Evolutionary conservation across 2,888 invertebrate genomes (phyloP).

Genomic region (Chloroclysta siterata): DNA sequence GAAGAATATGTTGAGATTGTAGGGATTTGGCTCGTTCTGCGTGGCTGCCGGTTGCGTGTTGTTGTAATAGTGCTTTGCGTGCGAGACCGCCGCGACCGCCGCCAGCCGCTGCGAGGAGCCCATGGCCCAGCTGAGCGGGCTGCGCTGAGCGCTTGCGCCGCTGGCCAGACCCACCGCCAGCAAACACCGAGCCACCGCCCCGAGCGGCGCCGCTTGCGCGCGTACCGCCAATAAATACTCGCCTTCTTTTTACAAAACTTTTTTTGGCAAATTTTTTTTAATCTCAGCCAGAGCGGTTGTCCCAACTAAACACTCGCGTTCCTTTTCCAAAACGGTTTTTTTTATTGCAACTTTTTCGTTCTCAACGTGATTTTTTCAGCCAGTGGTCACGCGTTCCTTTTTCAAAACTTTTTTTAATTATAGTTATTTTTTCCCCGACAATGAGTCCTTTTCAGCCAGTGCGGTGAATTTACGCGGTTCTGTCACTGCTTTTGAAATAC

Average conservation of each 20-base stretch:
- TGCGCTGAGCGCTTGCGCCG: conserved; percentile 74
- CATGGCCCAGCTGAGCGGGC: conserved; percentile 86
- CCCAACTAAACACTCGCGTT: neutral
- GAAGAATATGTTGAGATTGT: conserved; percentile 87
- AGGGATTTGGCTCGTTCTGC: conserved; percentile 66
- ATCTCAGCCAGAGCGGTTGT: neutral
- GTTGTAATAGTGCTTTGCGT: conserved; percentile 76
- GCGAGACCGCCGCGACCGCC: conserved; percentile 80
- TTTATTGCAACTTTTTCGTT: neutral
- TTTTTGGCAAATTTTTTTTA: neutral
- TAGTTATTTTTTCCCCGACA: neutral
- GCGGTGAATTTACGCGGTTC: conserved; percentile 26
- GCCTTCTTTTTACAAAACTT: conserved; percentile 45
- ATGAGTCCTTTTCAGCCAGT: conserved; percentile 44
- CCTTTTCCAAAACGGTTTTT: neutral
- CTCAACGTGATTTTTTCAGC: conserved; percentile 12
- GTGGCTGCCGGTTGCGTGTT: conserved; percentile 72
- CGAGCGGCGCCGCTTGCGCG: conserved; percentile 66
- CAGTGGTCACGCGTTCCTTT: conserved; percentile 28
- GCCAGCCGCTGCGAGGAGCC: conserved; percentile 88
- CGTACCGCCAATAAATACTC: conserved; percentile 56
- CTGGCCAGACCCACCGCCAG: conserved; percentile 70
- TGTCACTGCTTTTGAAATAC: conserved; percentile 45
- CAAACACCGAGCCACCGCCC: conserved; percentile 73
- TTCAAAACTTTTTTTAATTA: neutral